These are phyloP conservation scores for Sphecodes monilicornis DNA, from an alignment of 2,888 invertebrate species.

Conservation along the genomic window DNA sequence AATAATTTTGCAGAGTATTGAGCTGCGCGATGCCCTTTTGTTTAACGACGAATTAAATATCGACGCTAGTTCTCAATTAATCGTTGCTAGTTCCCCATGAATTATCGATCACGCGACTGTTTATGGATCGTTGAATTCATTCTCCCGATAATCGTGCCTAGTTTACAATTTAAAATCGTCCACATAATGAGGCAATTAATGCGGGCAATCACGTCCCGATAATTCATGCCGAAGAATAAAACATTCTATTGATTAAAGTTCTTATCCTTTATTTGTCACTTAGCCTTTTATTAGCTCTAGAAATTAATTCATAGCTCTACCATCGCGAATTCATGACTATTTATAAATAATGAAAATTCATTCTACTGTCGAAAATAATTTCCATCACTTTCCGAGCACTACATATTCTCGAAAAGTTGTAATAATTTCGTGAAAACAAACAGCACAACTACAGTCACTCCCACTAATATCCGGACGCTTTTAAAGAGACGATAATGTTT, in stretches of 20 bases:
- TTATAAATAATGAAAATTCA: background rate
- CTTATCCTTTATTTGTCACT: background rate
- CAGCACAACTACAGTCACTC: too few species aligned
- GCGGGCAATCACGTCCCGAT: background rate
- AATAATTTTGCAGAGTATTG: conserved; percentile 31
- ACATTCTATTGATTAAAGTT: background rate
- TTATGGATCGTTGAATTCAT: background rate
- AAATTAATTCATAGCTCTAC: background rate
- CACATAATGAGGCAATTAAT: background rate
- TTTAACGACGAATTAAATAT: conserved; percentile 39
- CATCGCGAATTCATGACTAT: background rate
- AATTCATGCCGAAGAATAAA: background rate
- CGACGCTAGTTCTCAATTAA: conserved; percentile 31
- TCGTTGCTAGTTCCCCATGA: conserved; percentile 24
- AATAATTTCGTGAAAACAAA: too few species aligned
- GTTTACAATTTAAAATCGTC: background rate
- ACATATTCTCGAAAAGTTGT: too few species aligned
- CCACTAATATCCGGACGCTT: too few species aligned
- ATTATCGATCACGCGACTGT: conserved; percentile 14
- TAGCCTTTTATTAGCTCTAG: background rate
- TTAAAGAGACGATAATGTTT: too few species aligned
- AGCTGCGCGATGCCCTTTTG: background rate
- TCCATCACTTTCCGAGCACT: too few species aligned
- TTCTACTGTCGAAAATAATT: too few species aligned
- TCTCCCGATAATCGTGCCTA: background rate